Evolutionary conservation across 2,113 vertebrate genomes (phyloP).

Genomic region (Labeo catla): DNA sequence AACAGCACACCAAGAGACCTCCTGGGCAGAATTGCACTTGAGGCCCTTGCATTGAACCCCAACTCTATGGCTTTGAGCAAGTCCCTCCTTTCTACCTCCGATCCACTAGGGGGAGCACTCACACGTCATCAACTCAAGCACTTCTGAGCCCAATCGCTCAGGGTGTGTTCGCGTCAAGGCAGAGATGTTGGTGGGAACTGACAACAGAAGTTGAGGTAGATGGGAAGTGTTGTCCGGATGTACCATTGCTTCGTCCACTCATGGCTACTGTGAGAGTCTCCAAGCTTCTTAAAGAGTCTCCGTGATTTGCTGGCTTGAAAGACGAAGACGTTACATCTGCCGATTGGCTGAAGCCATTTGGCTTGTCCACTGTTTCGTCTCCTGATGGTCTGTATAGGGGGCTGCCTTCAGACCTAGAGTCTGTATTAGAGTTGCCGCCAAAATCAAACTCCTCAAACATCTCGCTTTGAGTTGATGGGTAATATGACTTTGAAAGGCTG

Average conservation of each 20-base stretch:
- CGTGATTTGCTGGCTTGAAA: constrained; percentile 94
- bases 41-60: constrained; percentile 70
- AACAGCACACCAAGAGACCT: neutral
- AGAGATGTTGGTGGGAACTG: constrained; percentile 80
- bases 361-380: constrained; percentile 82
- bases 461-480: constrained; percentile 93
- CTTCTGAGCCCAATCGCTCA: constrained; percentile 58
- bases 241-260: constrained; percentile 83
- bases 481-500: constrained; percentile 92
- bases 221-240: constrained; percentile 89
- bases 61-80: constrained; percentile 88
- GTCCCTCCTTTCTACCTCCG: constrained; percentile 71
- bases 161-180: constrained; percentile 75
- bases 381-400: constrained; percentile 95
- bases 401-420: constrained; percentile 87
- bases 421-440: constrained; percentile 84
- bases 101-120: constrained; percentile 91
- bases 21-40: neutral
- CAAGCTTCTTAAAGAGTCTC: constrained; percentile 89
- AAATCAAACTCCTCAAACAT: constrained; percentile 95
- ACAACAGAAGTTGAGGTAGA: constrained; percentile 85
- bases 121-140: constrained; percentile 94
- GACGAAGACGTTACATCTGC: constrained; percentile 88
- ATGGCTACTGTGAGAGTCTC: constrained; percentile 82
- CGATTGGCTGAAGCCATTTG: constrained; percentile 90